These are phyloP conservation scores for Coluber constrictor DNA, from an alignment of 2,797 vertebrate species.

Conservation along the genomic window DNA sequence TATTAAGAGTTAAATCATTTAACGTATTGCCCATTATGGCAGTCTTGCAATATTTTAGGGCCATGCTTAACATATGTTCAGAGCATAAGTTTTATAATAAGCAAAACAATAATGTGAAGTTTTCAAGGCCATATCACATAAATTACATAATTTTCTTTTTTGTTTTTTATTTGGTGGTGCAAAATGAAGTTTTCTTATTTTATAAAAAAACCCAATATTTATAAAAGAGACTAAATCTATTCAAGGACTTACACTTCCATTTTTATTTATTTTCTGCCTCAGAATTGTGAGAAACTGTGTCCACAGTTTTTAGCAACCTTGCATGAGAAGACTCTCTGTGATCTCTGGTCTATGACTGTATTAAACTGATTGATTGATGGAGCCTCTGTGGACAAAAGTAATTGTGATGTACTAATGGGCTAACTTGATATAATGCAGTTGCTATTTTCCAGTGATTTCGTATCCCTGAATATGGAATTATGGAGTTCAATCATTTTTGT, in stretches of 20 bases:
- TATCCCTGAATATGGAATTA: neutral
- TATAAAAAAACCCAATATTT: neutral
- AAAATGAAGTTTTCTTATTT: neutral
- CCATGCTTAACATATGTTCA: neutral
- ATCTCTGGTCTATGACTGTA: too few species aligned
- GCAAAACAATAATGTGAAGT: neutral
- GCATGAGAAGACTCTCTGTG: neutral
- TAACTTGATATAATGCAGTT: neutral
- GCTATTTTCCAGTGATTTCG: neutral
- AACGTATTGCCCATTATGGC: neutral
- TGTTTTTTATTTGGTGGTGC: neutral
- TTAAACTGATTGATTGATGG: too few species aligned
- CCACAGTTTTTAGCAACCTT: neutral
- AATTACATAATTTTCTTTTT: neutral
- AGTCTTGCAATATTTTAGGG: neutral
- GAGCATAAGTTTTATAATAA: neutral
- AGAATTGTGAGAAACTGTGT: neutral
- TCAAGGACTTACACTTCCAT: neutral
- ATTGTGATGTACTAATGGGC: neutral
- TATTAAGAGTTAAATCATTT: neutral
- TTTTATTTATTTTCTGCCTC: neutral
- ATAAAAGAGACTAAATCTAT: neutral
- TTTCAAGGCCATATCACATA: neutral
- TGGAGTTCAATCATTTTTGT: neutral
- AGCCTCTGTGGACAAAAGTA: neutral